Percentiles rank a stretch among this genome's conserved stretches.
phyloP scores from a whole-genome alignment of 2,113 vertebrate genomes.

The Barnardius zonarius region DNA sequence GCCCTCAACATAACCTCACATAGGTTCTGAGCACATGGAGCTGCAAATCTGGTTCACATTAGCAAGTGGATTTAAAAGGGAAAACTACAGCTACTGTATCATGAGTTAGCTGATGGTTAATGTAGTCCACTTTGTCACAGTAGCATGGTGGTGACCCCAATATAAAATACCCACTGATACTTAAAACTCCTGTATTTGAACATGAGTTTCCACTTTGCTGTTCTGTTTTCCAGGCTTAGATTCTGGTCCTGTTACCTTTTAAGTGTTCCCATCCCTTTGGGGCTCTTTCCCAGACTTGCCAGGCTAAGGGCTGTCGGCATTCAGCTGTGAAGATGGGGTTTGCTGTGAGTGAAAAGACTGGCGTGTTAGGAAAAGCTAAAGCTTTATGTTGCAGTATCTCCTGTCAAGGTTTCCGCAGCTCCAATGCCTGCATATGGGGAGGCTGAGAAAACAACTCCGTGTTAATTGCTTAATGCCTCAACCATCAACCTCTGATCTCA shows the following conservation, averaged over 20 bases:
- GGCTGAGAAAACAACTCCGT: neutral
- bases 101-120: neutral
- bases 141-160: neutral
- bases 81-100: neutral
- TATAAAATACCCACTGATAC: neutral
- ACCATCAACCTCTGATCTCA: neutral
- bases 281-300: neutral
- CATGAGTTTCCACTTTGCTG: neutral
- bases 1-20: rapidly evolving
- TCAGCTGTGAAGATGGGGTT: too few relatives aligned
- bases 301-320: neutral
- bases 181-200: neutral
- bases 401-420: neutral
- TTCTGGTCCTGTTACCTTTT: rapidly evolving
- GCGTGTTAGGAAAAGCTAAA: neutral
- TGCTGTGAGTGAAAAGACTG: neutral
- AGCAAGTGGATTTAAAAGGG: neutral
- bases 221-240: neutral
- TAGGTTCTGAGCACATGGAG: neutral
- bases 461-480: neutral
- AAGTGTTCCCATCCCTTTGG: neutral
- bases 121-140: neutral
- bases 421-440: neutral
- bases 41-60: neutral
- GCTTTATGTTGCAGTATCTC: neutral